Conservation (phyloP, 2,888 invertebrate genomes). For the Pheosia gnoma region DNA sequence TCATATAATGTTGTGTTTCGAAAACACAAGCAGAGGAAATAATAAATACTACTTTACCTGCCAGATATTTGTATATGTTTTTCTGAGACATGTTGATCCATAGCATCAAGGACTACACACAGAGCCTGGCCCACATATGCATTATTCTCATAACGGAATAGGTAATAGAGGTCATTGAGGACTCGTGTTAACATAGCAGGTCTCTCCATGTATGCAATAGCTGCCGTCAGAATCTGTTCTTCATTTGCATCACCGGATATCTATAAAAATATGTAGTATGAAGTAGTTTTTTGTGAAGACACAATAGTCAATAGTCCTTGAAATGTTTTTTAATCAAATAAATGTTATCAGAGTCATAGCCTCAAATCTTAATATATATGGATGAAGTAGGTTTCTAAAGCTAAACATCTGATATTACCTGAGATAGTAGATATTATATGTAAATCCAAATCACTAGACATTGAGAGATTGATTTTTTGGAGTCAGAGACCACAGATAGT, state of each 20-base stretch:
- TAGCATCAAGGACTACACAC: conserved; percentile 92
- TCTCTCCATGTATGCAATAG: conserved; percentile 92
- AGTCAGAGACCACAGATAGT: no score
- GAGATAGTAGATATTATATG: no score
- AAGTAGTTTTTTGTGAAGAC: no score
- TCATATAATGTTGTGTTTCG: no score
- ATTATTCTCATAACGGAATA: conserved; percentile 93
- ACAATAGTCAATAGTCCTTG: no score
- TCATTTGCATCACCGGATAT: conserved; percentile 96
- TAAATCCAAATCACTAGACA: no score
- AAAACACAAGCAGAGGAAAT: not conserved
- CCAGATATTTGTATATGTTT: conserved; percentile 97
- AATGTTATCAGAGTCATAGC: no score
- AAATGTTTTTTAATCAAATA: no score
- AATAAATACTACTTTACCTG: conserved; percentile 81
- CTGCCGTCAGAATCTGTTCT: conserved; percentile 94
- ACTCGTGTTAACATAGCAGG: conserved; percentile 92
- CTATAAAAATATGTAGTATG: conserved; percentile 67
- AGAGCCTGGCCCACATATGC: conserved; percentile 90
- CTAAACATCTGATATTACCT: no score
- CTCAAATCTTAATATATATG: no score
- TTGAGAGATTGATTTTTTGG: no score
- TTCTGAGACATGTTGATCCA: conserved; percentile 93
- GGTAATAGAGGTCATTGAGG: conserved; percentile 95
- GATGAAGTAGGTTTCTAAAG: no score